These are phyloP conservation scores for Anguilla obscura DNA, from an alignment of 2,797 vertebrate species.

Conservation along the genomic window DNA sequence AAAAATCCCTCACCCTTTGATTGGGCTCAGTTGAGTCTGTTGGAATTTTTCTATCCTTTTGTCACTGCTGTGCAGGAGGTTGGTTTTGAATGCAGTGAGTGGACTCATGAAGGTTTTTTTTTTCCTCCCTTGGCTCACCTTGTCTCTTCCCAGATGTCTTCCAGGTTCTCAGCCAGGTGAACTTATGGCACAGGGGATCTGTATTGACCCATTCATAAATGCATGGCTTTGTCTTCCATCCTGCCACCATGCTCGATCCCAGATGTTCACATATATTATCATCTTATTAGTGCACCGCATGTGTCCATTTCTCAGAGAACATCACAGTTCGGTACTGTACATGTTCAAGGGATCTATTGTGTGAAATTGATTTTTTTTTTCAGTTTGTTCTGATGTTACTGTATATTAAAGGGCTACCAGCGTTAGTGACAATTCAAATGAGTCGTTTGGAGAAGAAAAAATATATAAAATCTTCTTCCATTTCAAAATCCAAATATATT, in stretches of 20 bases:
- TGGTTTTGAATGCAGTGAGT: not conserved
- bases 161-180: slow-evolving; percentile 32
- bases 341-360: not conserved
- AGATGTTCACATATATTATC: slow-evolving; percentile 83
- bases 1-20: not conserved
- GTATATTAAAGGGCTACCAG: not conserved
- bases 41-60: slow-evolving; percentile 8
- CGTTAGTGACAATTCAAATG: not conserved
- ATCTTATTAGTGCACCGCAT: slow-evolving; percentile 65
- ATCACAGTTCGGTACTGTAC: slow-evolving; percentile 31
- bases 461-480: not conserved
- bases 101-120: not conserved
- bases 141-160: not conserved
- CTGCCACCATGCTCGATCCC: slow-evolving; percentile 73
- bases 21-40: not conserved
- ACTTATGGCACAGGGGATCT: slow-evolving; percentile 11
- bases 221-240: slow-evolving; percentile 74
- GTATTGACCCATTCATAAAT: slow-evolving; percentile 52
- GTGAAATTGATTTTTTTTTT: not conserved
- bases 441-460: not conserved
- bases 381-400: not conserved
- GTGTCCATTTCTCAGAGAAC: slow-evolving; percentile 55
- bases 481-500: not conserved
- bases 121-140: not conserved
- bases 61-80: slow-evolving; percentile 1